These are phyloP conservation scores for Hypocryptadius cinnamomeus DNA, from an alignment of 2,113 vertebrate genomes.

Conservation along the genomic window DNA sequence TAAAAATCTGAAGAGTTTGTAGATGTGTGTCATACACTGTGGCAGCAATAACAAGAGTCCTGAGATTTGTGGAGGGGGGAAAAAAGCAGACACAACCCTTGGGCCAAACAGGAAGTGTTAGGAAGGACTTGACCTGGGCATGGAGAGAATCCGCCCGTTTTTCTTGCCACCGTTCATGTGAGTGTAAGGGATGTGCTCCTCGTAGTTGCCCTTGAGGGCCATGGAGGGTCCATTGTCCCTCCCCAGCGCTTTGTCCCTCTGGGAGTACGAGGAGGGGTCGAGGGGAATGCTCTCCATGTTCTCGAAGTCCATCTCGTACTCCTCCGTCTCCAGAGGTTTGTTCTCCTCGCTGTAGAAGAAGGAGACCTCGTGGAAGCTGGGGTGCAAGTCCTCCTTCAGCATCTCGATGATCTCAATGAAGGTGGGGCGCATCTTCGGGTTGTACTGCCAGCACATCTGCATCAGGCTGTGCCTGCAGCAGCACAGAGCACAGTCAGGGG, in stretches of 20 bases:
- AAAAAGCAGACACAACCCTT: constrained; percentile 4
- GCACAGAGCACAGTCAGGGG: background rate
- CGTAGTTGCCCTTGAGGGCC: constrained; percentile 86
- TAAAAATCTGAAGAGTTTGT: constrained; percentile 44
- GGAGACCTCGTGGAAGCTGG: constrained; percentile 87
- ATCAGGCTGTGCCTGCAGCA: constrained; percentile 84
- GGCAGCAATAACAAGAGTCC: constrained; percentile 80
- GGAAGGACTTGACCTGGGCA: constrained; percentile 91
- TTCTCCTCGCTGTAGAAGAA: constrained; percentile 99
- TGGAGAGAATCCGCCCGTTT: constrained; percentile 87
- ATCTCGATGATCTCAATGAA: constrained; percentile 94
- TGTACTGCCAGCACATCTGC: constrained; percentile 99
- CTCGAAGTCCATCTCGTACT: constrained; percentile 93
- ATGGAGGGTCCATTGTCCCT: constrained; percentile 81
- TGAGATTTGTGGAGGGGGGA: constrained; percentile 82
- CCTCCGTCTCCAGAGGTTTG: constrained; percentile 89
- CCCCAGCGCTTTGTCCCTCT: constrained; percentile 80
- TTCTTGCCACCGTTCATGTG: constrained; percentile 99
- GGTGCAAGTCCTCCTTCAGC: constrained; percentile 91
- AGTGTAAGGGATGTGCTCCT: constrained; percentile 91
- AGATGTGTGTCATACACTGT: constrained; percentile 63
- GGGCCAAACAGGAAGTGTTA: constrained; percentile 72
- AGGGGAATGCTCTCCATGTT: constrained; percentile 98
- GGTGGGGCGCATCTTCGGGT: constrained; percentile 93
- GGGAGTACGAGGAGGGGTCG: constrained; percentile 86